Evolutionary conservation across 37 sponge, comb jelly and placozoan species (phyloP).

Genomic region (Agelas oroides): DNA sequence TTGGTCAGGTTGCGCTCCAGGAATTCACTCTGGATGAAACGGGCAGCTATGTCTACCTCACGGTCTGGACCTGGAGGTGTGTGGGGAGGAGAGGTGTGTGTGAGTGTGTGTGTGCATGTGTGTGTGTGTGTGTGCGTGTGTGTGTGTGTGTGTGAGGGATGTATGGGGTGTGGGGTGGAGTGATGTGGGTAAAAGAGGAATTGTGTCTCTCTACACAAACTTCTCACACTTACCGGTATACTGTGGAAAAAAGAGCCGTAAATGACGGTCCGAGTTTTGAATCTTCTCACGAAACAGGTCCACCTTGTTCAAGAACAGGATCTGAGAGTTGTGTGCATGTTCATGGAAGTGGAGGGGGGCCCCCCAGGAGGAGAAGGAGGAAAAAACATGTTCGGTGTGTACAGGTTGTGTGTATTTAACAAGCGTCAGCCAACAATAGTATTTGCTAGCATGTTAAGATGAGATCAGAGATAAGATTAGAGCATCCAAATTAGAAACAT

Average conservation of each 20-base stretch:
- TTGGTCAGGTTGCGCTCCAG: conserved; percentile 85
- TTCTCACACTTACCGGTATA: conserved; percentile 90
- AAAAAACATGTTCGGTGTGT: neutral
- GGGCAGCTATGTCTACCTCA: conserved; percentile 82
- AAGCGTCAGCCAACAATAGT: neutral
- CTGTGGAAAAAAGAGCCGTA: conserved; percentile 82
- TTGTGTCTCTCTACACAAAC: too few species aligned
- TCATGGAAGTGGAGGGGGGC: too few species aligned
- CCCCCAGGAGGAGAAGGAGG: neutral
- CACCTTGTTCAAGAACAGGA: conserved; percentile 97
- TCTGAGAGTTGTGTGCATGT: too few species aligned
- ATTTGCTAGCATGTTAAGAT: neutral
- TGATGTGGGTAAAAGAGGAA: too few species aligned
- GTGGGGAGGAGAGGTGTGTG: neutral
- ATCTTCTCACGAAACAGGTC: conserved; percentile 94
- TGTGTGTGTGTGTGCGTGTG: neutral
- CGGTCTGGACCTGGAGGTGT: conserved; percentile 83
- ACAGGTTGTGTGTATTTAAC: neutral
- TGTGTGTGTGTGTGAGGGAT: too few species aligned
- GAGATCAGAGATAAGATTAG: neutral
- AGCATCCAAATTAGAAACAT: neutral
- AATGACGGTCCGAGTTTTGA: conserved; percentile 87
- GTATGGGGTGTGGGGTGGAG: neutral
- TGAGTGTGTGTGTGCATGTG: conserved; percentile 1
- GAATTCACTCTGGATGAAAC: conserved; percentile 86